These are phyloP conservation scores for Serilophus lunatus DNA, from an alignment of 2,113 vertebrate genomes.

Conservation along the genomic window DNA sequence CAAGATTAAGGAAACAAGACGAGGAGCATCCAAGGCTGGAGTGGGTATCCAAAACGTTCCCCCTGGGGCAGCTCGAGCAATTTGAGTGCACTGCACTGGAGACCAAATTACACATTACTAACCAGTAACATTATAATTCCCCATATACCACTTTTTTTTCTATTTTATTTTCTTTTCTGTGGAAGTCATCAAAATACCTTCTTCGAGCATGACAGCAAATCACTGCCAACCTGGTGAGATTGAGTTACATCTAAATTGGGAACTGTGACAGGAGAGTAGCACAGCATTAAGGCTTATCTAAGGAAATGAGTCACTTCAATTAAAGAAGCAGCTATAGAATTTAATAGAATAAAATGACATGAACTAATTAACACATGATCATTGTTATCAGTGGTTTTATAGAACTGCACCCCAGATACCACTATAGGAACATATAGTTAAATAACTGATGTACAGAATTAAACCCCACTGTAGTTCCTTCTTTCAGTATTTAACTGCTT, in stretches of 20 bases:
- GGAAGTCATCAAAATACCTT: background rate
- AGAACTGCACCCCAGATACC: background rate
- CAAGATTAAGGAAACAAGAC: background rate
- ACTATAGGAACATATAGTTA: background rate
- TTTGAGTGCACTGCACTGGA: background rate
- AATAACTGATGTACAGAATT: constrained; percentile 33
- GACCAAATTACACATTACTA: background rate
- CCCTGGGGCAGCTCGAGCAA: background rate
- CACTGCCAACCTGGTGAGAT: background rate
- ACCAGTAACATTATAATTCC: background rate
- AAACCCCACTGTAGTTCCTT: constrained; percentile 20
- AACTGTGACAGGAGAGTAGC: background rate
- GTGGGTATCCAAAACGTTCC: background rate
- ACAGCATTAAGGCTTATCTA: background rate
- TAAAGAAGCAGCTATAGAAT: background rate
- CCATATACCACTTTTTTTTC: background rate
- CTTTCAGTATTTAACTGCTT: background rate
- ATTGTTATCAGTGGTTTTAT: background rate
- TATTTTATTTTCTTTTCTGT: background rate
- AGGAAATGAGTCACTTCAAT: background rate
- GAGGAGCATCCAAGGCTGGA: background rate
- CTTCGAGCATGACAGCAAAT: background rate
- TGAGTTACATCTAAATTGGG: constrained; percentile 6
- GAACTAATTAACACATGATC: constrained; percentile 61
- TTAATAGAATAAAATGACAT: constrained; percentile 14